Conservation (phyloP, 1,140 invertebrate species). For the Drosophila repleta region DNA sequence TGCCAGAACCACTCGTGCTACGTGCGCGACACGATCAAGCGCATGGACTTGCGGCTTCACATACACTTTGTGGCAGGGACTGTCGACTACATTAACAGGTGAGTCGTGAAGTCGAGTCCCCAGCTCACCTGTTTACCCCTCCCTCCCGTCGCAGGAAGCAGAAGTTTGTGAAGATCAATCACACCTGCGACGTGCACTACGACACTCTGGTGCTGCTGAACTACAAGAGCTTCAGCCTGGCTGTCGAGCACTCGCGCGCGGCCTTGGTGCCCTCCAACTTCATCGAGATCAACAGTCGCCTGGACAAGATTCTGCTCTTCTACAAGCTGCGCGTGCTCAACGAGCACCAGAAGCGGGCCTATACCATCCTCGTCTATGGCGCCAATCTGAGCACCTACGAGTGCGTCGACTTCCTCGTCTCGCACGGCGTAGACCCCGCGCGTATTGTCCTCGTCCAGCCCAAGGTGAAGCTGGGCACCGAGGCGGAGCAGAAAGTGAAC, state of each 20-base stretch:
- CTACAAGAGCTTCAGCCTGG: constrained; percentile 14
- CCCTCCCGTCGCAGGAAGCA: constrained; percentile 11
- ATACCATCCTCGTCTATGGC: constrained; percentile 60
- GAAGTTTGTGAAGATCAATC: constrained; percentile 46
- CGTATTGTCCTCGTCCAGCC: constrained; percentile 49
- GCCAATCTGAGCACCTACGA: constrained; percentile 55
- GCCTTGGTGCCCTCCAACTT: constrained; percentile 50
- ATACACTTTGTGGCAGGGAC: constrained; percentile 60
- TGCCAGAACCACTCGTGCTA: constrained; percentile 43
- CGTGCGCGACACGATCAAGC: constrained; percentile 47
- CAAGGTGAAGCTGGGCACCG: not conserved
- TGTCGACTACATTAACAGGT: constrained; percentile 54
- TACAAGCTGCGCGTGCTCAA: constrained; percentile 56
- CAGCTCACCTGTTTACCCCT: too few relatives aligned
- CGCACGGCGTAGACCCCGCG: constrained; percentile 35
- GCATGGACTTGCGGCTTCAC: constrained; percentile 65
- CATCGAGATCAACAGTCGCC: constrained; percentile 57
- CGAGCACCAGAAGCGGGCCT: constrained; percentile 27
- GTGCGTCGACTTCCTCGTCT: constrained; percentile 61
- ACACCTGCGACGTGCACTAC: constrained; percentile 64
- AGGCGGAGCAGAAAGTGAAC: constrained; percentile 24
- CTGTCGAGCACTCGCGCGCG: too few relatives aligned
- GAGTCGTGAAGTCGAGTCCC: too few relatives aligned
- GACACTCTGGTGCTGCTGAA: constrained; percentile 62
- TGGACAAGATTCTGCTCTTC: constrained; percentile 62